Conservation (phyloP, 2,797 vertebrate species). For the Echiichthys vipera region DNA sequence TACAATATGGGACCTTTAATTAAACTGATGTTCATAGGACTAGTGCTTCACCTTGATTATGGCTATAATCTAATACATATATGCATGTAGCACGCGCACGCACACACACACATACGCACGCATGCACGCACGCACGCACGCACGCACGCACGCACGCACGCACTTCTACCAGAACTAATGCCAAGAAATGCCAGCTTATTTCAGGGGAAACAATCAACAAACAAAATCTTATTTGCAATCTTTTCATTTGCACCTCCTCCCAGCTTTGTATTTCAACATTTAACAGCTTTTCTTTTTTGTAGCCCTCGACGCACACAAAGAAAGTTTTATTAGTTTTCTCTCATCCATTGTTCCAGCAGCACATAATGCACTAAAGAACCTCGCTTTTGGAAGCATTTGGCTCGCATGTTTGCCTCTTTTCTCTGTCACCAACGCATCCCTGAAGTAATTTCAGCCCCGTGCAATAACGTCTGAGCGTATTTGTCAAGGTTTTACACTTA, state of each 20-base stretch:
- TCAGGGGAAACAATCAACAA: constrained; percentile 34
- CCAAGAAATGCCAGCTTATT: constrained; percentile 9
- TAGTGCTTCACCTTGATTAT: neutral
- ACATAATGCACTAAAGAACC: constrained; percentile 21
- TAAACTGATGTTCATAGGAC: neutral
- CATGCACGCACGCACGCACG: no score
- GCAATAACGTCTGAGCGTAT: constrained; percentile 24
- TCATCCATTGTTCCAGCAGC: neutral
- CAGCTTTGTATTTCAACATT: constrained; percentile 35
- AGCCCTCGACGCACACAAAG: neutral
- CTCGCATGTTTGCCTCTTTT: constrained; percentile 19
- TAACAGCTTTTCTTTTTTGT: constrained; percentile 20
- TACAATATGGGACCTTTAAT: no score
- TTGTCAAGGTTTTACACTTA: constrained; percentile 46
- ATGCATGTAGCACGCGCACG: constrained; percentile 3
- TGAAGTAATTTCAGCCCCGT: constrained; percentile 25
- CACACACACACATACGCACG: neutral
- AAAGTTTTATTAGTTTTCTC: constrained; percentile 24
- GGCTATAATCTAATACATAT: constrained; percentile 10
- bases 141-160: neutral
- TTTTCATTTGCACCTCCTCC: constrained; percentile 49
- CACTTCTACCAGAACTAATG: constrained; percentile 13
- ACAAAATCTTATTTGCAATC: constrained; percentile 44
- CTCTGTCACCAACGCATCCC: constrained; percentile 9
- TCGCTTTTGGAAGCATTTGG: constrained; percentile 29